Evolutionary conservation across 2,797 vertebrate species (phyloP), one percentile per base, ranked within the genome.

Genomic region (Melanotaenia boesemani): DNA sequence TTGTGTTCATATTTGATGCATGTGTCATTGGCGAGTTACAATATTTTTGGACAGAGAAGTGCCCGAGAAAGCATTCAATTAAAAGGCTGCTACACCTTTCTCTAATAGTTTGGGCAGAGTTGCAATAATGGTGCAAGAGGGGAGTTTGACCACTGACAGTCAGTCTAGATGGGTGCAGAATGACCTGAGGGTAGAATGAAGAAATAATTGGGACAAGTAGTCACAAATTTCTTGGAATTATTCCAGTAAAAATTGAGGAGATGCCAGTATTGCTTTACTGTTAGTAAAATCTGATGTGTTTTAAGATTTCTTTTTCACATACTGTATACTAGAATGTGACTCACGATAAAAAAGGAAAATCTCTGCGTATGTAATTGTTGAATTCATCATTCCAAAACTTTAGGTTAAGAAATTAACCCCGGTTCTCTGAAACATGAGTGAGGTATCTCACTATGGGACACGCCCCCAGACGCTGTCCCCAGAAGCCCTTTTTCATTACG

Each of bases 131-230:
- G 58, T 44, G 28, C 55, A 44, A 58, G 46, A 54, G 10, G 24
- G 12, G 11, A 54, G 28, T 57, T 57, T 30, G 28, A 54, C 55
- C 64, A 44, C 41, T 50, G 63, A 63, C 46, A 54, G 72, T 26
- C 48, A 34, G 28, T 57, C 63, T 20, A n/a, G 37, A 54, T 58
- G 59, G 46, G 26, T 37, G 32, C 59, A 67, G 5, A 58, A 12
- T 71, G 39, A 74, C 46, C 70, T 64, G 68, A 67, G 46, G 48
- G 39, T 18, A 41, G 28, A 39, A 55, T 64, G 55, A 64, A 41
- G 26, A 55, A 59, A 63, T 66, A 63, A 79, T 63, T 59, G 61
- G 44, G 36, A 67, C 63, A 24, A 32, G 52, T 52, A 75, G 59
- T 70, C 32, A 69, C 20, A 37, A 39, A 61, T 39, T 72, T 63